phyloP scores from a whole-genome alignment of 2,113 vertebrate species.

The Cricetomys ansorgei region DNA sequence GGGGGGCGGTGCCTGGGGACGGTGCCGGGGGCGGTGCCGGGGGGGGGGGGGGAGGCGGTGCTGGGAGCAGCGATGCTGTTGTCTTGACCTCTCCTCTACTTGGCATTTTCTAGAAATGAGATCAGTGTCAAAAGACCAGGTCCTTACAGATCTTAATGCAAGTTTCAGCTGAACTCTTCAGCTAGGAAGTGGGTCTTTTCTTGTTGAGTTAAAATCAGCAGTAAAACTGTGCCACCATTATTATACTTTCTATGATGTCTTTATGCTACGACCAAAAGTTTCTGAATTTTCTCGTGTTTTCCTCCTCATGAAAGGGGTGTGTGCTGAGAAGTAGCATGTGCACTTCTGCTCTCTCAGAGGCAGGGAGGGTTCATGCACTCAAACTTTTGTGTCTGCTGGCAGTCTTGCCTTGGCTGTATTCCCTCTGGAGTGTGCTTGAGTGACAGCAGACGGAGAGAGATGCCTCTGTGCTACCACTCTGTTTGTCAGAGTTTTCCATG shows the following conservation, averaged over 20 bases:
- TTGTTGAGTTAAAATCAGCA: neutral
- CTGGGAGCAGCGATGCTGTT: neutral
- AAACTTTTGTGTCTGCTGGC: neutral
- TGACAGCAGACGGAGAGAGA: neutral
- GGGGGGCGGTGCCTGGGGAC: no score
- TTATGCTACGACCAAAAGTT: neutral
- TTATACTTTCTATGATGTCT: neutral
- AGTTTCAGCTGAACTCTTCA: neutral
- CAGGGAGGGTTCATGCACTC: neutral
- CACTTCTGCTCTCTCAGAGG: neutral
- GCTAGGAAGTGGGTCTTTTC: neutral
- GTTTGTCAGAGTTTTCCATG: neutral
- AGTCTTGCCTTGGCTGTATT: no score
- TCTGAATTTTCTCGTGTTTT: neutral
- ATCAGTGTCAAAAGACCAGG: neutral
- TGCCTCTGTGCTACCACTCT: neutral
- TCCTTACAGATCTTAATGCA: neutral
- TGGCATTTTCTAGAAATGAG: neutral
- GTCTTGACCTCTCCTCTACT: neutral
- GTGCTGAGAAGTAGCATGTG: neutral
- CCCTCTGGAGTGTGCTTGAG: neutral
- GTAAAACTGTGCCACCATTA: neutral
- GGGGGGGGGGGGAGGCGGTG: no score
- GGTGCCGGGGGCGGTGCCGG: no score
- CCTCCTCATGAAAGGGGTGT: neutral